Evolutionary conservation across 2,797 vertebrate species (phyloP), one percentile per base, ranked within the genome.

Genomic region (Gorsachius magnificus): DNA sequence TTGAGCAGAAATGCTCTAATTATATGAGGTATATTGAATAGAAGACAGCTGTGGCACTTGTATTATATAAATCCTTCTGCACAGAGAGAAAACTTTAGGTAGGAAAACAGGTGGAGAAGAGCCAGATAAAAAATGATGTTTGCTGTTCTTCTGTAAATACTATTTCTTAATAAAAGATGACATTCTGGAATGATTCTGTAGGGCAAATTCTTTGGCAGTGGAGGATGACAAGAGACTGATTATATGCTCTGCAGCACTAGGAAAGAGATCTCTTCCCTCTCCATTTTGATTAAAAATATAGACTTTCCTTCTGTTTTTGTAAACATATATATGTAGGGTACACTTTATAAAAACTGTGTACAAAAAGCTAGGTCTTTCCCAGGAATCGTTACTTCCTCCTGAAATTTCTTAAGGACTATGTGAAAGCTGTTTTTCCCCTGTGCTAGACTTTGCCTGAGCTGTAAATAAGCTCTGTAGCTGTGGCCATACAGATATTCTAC

Each of bases 81-180:
- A 57, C 3, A 56, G 77, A 65, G 65, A 13, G 35, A 76, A 80
- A 28, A 43, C 22, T 31, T 89, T 16, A 31, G 45, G 24, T 31
- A 57, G 83, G 78, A 66, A 74, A 85, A 11, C 9, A 72, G 6
- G 9, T 48, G 11, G 46, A 82, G 63, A 72, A 84, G 4, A 69
- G 51, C 20, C 29, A 57, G 48, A 45, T 61, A 70, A 89, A 94
- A 89, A 65, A 61, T 22, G 5, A 24, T 60, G n/a, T 63, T 90
- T 89, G 10, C 24, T 54, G 13, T 51, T 82, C 72, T 86, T 68
- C 86, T 80, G 70, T 80, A 93, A 94, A 76, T 76, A 58, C 19
- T 60, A 20, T 45, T 84, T 94, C 57, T 88, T 90, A 76, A 89
- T 92, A 94, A 92, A 78, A 94, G 25, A 45, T 41, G 65, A 53